A percentile compares a stretch with the other conserved stretches of the same genome.
phyloP scores from a whole-genome alignment of 2,113 vertebrate genomes.

The Dromas ardeola region DNA sequence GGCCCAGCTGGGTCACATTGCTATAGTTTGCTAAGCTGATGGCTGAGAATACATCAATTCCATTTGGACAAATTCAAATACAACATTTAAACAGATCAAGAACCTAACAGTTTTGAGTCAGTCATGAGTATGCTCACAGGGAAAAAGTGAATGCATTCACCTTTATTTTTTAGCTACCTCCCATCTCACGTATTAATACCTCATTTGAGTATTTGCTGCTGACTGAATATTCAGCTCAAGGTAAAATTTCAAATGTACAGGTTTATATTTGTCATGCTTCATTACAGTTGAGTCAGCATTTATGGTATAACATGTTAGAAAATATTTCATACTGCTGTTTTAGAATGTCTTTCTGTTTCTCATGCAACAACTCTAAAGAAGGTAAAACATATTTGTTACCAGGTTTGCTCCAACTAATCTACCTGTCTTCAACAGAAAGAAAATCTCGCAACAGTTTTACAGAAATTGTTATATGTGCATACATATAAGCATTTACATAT shows the following conservation, averaged over 20 bases:
- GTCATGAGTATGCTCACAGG: background rate
- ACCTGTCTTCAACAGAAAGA: background rate
- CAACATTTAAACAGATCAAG: background rate
- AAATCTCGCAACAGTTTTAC: background rate
- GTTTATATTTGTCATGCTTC: background rate
- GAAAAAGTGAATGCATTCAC: background rate
- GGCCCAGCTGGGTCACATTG: background rate
- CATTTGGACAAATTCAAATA: background rate
- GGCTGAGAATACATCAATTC: background rate
- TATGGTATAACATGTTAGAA: background rate
- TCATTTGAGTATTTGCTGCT: background rate
- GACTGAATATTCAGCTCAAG: background rate
- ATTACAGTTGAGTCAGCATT: background rate
- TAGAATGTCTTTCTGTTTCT: background rate
- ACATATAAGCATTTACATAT: background rate
- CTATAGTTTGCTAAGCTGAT: background rate
- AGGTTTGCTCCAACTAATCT: background rate
- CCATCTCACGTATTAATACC: background rate
- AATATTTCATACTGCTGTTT: background rate
- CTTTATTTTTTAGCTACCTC: background rate
- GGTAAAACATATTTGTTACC: background rate
- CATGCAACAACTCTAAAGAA: background rate
- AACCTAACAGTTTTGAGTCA: background rate
- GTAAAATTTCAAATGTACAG: background rate
- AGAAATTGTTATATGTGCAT: background rate